Evolutionary conservation across 1,140 invertebrate species (phyloP).

Genomic region (Colletes latitarsis): DNA sequence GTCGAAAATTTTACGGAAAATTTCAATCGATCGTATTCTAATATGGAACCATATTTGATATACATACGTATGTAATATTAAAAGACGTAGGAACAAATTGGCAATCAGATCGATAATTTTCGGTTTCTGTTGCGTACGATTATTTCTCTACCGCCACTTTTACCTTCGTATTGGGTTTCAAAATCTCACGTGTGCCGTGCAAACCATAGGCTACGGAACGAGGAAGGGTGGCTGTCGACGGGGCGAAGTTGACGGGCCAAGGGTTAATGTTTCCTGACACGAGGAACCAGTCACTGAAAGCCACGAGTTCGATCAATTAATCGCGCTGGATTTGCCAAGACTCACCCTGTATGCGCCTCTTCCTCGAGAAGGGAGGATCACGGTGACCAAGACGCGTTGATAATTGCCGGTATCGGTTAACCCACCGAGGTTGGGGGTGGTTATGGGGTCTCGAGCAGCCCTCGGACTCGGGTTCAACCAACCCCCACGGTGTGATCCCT

Average conservation of each 20-base stretch:
- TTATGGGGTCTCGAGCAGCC: slow-evolving; percentile 62
- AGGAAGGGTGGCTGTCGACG: too few species aligned
- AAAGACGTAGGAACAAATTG: too few species aligned
- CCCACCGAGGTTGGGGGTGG: slow-evolving; percentile 66
- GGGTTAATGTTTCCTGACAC: slow-evolving; percentile 2
- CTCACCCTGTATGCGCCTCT: background rate
- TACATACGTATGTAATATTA: too few species aligned
- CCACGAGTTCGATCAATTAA: background rate
- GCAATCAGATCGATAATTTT: too few species aligned
- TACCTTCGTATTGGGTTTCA: too few species aligned
- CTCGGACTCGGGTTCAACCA: slow-evolving; percentile 32
- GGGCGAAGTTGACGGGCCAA: background rate
- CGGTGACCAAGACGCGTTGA: slow-evolving; percentile 76
- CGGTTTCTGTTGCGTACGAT: too few species aligned
- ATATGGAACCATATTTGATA: too few species aligned
- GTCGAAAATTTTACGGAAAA: too few species aligned
- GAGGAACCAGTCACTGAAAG: background rate
- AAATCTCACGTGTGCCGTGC: too few species aligned
- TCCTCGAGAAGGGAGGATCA: slow-evolving; percentile 35
- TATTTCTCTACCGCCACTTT: too few species aligned
- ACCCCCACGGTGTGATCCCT: slow-evolving; percentile 69
- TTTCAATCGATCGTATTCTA: too few species aligned
- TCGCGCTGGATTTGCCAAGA: background rate
- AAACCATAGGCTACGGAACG: too few species aligned
- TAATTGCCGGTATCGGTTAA: slow-evolving; percentile 82